Evolutionary conservation across 2,797 vertebrate genomes (phyloP).

Genomic region (Sciurus carolinensis): DNA sequence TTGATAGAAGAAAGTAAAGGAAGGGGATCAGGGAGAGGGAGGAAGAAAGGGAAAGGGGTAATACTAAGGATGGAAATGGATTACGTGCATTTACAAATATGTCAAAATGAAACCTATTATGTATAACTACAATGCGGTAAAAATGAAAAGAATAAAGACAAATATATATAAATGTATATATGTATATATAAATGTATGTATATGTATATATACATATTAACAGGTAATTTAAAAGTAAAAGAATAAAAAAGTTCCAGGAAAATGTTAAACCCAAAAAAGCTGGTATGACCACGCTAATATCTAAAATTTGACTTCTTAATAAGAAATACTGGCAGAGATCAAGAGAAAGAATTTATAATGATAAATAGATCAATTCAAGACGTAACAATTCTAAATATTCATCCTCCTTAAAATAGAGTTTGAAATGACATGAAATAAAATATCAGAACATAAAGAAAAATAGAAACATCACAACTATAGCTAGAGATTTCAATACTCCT

Average conservation of each 20-base stretch:
- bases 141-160: too few relatives aligned
- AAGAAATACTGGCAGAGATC: neutral
- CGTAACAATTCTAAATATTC: neutral
- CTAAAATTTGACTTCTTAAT: neutral
- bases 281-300: neutral
- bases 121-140: too few relatives aligned
- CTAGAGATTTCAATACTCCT: neutral
- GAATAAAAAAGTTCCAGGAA: neutral
- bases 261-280: neutral
- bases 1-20: too few relatives aligned
- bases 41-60: too few relatives aligned
- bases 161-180: too few relatives aligned
- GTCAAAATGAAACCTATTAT: too few relatives aligned
- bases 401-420: neutral
- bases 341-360: constrained; percentile 6
- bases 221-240: neutral
- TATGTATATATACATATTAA: neutral
- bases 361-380: neutral
- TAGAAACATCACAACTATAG: neutral
- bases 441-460: constrained; percentile 11
- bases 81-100: too few relatives aligned
- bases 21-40: too few relatives aligned
- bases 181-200: too few relatives aligned
- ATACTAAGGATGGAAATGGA: too few relatives aligned
- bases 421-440: neutral